Evolutionary conservation across 2,888 invertebrate species (phyloP), one percentile per base, ranked within the genome.

Genomic region (Cephonodes hylas): DNA sequence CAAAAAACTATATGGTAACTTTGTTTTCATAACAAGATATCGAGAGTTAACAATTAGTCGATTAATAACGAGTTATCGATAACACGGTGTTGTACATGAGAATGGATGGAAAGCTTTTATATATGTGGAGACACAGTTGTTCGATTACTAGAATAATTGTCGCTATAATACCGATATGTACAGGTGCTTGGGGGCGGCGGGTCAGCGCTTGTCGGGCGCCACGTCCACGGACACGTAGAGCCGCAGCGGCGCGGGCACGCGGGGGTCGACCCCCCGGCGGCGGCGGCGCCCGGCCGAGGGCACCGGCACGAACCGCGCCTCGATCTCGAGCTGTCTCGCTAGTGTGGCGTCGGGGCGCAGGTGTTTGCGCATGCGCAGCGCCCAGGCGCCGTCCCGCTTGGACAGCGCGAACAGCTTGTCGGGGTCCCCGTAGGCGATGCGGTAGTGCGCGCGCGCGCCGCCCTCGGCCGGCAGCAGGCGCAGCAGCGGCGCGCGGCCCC

Each of bases 311-410:
- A 89, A 88, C 42, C 91, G 74, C 1, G 90, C 91, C 31, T 91
- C 91, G 1, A 91, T 62, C 68, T 91, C 91, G n/a, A 91, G 64
- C 65, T 91, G 91, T 1, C 74, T 71, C 44, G 85, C 79, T 7
- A 89, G 44, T 1, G 59, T 67, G 1, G 72, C 75, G 42, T 75
- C 63, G 0, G 76, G 64, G 61, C 82, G 82, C 8, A 91, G 65
- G 59, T 89, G 90, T 6, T 73, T 79, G 27, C 91, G 62, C 0
- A 91, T 66, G 1, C 91, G 61, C 31, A 91, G 70, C 45, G 89
- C 89, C 86, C 91, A 91, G 1, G 83, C 75, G 42, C 91, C 91
- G 67, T 90, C 89, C 0, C 87, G 76, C 67, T 86, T 86, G 69
- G 80, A 81, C 10, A 91, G 80, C 13, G 85, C 67, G 77, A 91